Base-by-base conservation (phyloP, 2,888 invertebrate genomes). In the Siphlonurus alternatus region DNA sequence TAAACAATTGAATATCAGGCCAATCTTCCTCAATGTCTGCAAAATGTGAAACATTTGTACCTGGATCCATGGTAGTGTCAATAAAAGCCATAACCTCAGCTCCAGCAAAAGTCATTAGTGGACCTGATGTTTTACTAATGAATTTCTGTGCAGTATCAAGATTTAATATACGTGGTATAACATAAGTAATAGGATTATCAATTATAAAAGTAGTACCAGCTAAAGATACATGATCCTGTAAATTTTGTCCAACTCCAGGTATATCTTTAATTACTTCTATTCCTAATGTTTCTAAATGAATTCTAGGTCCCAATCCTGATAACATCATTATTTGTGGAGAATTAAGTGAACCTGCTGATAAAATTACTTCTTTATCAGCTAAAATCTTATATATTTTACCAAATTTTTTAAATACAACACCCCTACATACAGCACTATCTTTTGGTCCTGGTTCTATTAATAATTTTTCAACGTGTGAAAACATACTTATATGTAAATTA, bases 311-410 rank as follows among this genome's bases (percentile, higher is more conserved):
- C 15, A 93, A 80, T 0, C 94, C 94, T 1, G 92, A 90, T 56
- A 94, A 73, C 89, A 93, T 89, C 38, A 95, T 77, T 20, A 94
- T 71, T 72, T 94, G 93, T 0, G 93, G 92, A 1, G 89, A 85
- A 71, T 89, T 88, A 67, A 94, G 80, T 0, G 91, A 76, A 1
- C 94, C 97, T 0, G 91, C 91, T 20, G 91, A 86, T 53, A 97
- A 73, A 66, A 97, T 87, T 0, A 96, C 83, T 75, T 94, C 94
- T 70, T 81, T 84, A 7, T 78, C 79, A 0, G 87, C 88, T 67
- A 76, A 78, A 0, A 86, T 80, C n/a, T 77, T 77, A 64, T 76
- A 77, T 7, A 76, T 75, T 2, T 76, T 73, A 1, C 80, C 80
- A 59, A 80, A 73, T 70, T 84, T 84, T n/a, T 76, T 80, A 69